phyloP scores from a whole-genome alignment of 1,140 invertebrate genomes.

The Zaprionus ghesquierei region DNA sequence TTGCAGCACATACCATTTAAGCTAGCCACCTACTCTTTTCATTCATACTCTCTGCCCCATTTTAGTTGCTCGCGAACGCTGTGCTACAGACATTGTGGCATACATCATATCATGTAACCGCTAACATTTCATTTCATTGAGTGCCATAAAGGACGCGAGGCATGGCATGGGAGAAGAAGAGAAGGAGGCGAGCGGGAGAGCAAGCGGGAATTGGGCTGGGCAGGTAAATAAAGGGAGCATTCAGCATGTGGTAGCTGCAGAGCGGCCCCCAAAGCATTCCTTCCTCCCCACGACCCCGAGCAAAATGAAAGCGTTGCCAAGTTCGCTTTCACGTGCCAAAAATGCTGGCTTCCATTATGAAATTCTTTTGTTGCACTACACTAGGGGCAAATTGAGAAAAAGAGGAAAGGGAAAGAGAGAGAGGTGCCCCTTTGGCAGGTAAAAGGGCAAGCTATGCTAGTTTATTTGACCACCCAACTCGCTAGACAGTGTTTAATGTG shows the following conservation, averaged over 20 bases:
- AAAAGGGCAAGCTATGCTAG: background rate
- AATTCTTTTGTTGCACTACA: background rate
- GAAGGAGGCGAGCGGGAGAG: background rate
- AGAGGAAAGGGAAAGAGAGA: background rate
- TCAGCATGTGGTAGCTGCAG: background rate
- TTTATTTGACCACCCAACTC: background rate
- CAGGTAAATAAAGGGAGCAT: background rate
- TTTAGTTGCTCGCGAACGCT: background rate
- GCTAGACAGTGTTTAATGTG: conserved; percentile 46
- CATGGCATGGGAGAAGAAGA: background rate
- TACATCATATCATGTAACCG: conserved; percentile 7
- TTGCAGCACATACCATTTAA: background rate
- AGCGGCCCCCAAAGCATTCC: background rate
- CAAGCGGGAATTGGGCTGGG: background rate
- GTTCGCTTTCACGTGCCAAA: conserved; percentile 2
- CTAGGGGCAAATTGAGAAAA: background rate
- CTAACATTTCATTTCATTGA: conserved; percentile 20
- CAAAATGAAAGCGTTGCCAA: background rate
- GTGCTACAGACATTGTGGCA: conserved; percentile 1
- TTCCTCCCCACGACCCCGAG: too few relatives aligned
- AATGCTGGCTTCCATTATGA: background rate
- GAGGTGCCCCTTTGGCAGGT: background rate
- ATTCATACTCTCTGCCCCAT: background rate
- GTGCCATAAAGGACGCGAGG: background rate
- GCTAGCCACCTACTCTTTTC: background rate